A percentile compares a stretch with the other conserved stretches of the same genome.
These are phyloP conservation scores for Pyrgilauda ruficollis DNA, from an alignment of 2,113 vertebrate species.

Conservation along the genomic window DNA sequence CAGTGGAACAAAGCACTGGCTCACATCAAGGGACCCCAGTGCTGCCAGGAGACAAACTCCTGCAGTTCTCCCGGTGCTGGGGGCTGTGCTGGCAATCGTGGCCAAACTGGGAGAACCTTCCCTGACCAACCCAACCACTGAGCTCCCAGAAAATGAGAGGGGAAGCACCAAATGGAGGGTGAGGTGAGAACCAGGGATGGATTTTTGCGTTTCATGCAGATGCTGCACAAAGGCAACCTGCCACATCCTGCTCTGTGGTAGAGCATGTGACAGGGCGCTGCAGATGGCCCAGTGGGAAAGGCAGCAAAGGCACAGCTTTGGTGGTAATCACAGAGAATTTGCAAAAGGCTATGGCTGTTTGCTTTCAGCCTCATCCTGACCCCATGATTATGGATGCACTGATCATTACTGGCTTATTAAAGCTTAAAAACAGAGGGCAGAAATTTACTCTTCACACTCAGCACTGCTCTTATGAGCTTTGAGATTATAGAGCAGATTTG, in stretches of 20 bases:
- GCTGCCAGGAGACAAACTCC: background rate
- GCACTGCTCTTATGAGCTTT: background rate
- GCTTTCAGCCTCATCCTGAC: background rate
- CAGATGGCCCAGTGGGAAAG: background rate
- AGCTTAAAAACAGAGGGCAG: constrained; percentile 1
- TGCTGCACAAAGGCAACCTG: background rate
- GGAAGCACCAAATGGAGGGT: background rate
- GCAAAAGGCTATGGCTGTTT: background rate
- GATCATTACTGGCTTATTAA: constrained; percentile 21
- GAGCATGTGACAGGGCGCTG: background rate
- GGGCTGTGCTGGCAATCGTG: background rate
- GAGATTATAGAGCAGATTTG: background rate
- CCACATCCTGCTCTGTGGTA: background rate
- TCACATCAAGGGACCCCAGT: background rate
- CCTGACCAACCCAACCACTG: background rate
- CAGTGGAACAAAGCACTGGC: background rate
- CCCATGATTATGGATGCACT: background rate
- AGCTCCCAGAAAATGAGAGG: background rate
- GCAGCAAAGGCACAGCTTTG: background rate
- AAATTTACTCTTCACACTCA: background rate
- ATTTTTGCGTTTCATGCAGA: background rate
- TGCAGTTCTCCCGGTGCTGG: fast-evolving
- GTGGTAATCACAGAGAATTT: background rate
- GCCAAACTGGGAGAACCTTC: background rate
- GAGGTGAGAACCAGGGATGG: background rate